Conservation (phyloP, 2,113 vertebrate species). For the Muntiacus reevesi region DNA sequence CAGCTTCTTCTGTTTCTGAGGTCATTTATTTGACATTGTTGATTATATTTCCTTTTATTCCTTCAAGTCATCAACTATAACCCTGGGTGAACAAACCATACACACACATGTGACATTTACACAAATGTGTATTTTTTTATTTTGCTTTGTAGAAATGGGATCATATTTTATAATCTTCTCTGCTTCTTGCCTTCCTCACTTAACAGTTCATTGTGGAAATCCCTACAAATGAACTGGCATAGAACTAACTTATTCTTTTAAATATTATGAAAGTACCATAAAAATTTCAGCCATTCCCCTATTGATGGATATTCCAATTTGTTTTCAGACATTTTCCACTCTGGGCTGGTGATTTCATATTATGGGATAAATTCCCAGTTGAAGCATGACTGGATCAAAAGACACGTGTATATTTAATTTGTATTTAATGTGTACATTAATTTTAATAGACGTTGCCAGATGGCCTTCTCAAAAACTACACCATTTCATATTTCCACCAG, state of each 20-base stretch:
- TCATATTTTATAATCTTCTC: constrained; percentile 5
- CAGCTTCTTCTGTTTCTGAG: neutral
- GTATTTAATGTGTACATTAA: constrained; percentile 7
- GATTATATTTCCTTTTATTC: neutral
- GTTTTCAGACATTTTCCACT: constrained; percentile 24
- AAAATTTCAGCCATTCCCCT: neutral
- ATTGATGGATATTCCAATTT: neutral
- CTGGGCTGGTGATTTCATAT: neutral
- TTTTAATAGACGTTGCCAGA: constrained; percentile 4
- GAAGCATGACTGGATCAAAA: neutral
- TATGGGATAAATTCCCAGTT: neutral
- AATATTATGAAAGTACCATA: neutral
- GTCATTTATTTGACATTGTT: neutral
- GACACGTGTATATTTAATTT: neutral
- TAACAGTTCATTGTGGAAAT: neutral
- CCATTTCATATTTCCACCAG: neutral
- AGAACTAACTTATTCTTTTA: neutral
- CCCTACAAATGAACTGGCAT: neutral
- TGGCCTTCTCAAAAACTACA: neutral
- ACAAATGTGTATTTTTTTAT: neutral
- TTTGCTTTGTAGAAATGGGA: neutral
- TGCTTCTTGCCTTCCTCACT: constrained; percentile 5
- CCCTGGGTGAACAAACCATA: neutral
- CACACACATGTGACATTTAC: neutral
- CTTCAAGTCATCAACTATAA: neutral